Base-by-base conservation (phyloP, 2,888 invertebrate species). In the Agrochola macilenta region DNA sequence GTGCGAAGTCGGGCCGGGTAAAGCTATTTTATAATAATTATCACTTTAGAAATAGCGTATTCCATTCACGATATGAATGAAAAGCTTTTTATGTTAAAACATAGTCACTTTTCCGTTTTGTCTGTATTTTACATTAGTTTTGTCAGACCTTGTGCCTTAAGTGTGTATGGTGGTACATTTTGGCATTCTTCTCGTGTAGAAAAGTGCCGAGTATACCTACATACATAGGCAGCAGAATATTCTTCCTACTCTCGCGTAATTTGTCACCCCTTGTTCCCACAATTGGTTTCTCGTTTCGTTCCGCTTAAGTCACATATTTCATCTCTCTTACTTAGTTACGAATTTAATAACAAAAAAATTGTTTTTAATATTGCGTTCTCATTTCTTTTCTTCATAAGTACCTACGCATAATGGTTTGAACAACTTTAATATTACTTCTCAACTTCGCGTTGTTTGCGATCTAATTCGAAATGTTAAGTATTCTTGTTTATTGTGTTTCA, bases 311-410 rank as follows among this genome's bases (percentile, higher is more conserved):
- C 49, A 70, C 79, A 73, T 77, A 76, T 86, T 78, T 78, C 65
- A 35, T 26, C 74, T 70, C 70, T 72, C 68, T 76, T 73, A 79
- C 68, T 76, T 69, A 78, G 71, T 78, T 70, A 70, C 74, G 64
- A 85, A 84, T 86, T 81, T 83, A 84, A 86, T 84, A 85, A 83
- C 76, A 82, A 77, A 78, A 69, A 79, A 63, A 30, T 69, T 82
- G 76, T 83, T 66, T 80, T 78, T 78, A 78, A 74, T 79, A 74
- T 76, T 63, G 49, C 74, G 57, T 57, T 46, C 35, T 73, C 63
- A 63, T 70, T 81, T 77, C 58, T 60, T 73, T 81, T 75, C 35
- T 52, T 52, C 61, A n/a, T 74, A 76, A 68, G 63, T 54, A n/a
- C n/a, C n/a, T n/a, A 58, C 65, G 73, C 46, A 68, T 66, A 77